These are phyloP conservation scores for Diadophis punctatus DNA, from an alignment of 2,113 vertebrate genomes.

Conservation along the genomic window DNA sequence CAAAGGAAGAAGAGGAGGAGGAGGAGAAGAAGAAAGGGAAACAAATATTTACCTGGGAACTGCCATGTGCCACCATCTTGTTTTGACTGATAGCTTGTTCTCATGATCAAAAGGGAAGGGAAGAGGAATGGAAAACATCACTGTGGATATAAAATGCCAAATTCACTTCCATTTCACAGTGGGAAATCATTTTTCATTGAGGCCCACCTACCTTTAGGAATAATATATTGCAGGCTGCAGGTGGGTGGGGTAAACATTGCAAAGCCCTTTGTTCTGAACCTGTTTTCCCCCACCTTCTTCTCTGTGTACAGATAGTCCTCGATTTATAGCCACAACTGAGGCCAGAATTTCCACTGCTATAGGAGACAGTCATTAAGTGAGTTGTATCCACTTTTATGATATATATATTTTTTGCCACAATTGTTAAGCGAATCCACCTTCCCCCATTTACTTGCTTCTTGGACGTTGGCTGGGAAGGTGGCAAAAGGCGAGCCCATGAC, in stretches of 20 bases:
- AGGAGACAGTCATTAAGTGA: too few relatives aligned
- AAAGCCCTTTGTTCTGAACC: neutral
- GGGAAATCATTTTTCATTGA: neutral
- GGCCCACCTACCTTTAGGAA: neutral
- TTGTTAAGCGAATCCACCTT: too few relatives aligned
- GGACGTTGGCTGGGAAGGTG: too few relatives aligned
- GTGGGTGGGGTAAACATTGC: neutral
- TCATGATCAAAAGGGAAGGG: neutral
- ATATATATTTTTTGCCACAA: too few relatives aligned
- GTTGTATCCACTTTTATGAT: too few relatives aligned
- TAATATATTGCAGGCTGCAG: neutral
- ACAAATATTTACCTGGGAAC: slow-evolving; percentile 4
- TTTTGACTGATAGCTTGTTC: neutral
- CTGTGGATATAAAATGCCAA: neutral
- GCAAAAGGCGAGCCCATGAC: too few relatives aligned
- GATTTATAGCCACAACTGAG: too few relatives aligned
- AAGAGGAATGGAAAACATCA: neutral
- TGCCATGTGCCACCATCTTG: neutral
- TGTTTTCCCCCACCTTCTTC: neutral
- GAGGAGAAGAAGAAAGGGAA: neutral
- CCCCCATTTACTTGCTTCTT: too few relatives aligned
- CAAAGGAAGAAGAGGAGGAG: neutral
- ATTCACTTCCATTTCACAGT: neutral
- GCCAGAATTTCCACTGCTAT: too few relatives aligned
- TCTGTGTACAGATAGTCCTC: neutral